phyloP scores from a whole-genome alignment of 2,113 vertebrate species.

The Ovibos moschatus region DNA sequence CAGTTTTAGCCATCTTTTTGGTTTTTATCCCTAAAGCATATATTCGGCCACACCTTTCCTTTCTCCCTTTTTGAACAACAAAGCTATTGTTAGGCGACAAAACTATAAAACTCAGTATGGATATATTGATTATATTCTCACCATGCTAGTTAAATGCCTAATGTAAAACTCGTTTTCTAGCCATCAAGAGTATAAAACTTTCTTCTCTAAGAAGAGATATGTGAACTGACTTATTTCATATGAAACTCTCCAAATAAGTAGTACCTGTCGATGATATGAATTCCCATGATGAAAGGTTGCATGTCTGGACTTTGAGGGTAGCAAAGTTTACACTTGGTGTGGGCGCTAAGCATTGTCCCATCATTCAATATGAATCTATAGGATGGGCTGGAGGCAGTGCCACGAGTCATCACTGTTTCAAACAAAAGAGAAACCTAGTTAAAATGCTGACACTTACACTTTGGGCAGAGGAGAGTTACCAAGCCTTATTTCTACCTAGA shows the following conservation, averaged over 20 bases:
- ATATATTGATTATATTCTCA: slow-evolving; percentile 18
- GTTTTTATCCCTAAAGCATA: background rate
- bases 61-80: slow-evolving; percentile 29
- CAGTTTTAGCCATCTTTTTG: slow-evolving; percentile 16
- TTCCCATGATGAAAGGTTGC: slow-evolving; percentile 98
- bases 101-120: slow-evolving; percentile 31
- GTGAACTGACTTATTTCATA: slow-evolving; percentile 62
- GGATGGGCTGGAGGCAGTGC: slow-evolving; percentile 95
- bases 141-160: slow-evolving; percentile 20
- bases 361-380: slow-evolving; percentile 96
- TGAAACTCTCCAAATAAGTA: slow-evolving; percentile 66
- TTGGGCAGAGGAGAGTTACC: slow-evolving; percentile 59
- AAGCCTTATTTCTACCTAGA: slow-evolving; percentile 43
- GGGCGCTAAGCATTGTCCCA: slow-evolving; percentile 93
- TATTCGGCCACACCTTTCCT: slow-evolving; percentile 35
- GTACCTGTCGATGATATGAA: slow-evolving; percentile 98
- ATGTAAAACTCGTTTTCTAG: slow-evolving; percentile 36
- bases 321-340: slow-evolving; percentile 98
- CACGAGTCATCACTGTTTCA: slow-evolving; percentile 93
- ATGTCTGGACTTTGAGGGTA: slow-evolving; percentile 93
- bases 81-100: background rate
- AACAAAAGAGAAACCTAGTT: slow-evolving; percentile 78
- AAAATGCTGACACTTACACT: slow-evolving; percentile 67
- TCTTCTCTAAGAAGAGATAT: slow-evolving; percentile 48
- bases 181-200: slow-evolving; percentile 43